A percentile compares a stretch with the other conserved stretches of the same genome.
phyloP scores from a whole-genome alignment of 2,113 vertebrate genomes.

The Chinchilla lanigera region DNA sequence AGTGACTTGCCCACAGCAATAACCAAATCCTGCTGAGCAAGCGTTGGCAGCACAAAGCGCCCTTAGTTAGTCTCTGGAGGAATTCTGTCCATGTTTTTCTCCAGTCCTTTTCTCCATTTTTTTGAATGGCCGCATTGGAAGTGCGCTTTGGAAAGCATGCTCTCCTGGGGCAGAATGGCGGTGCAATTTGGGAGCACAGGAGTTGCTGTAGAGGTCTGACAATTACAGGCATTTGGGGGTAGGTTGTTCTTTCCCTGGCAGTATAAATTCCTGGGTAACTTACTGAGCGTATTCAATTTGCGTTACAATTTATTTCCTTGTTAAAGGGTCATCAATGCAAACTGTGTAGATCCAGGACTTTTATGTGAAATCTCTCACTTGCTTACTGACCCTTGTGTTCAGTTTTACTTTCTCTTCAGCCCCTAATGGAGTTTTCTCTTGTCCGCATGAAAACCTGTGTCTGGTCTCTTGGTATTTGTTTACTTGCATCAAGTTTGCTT shows the following conservation, averaged over 20 bases:
- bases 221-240: neutral
- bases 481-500: neutral
- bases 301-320: neutral
- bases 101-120: neutral
- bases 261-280: neutral
- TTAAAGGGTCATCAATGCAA: neutral
- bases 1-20: neutral
- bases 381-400: neutral
- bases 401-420: neutral
- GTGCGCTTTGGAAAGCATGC: neutral
- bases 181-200: neutral
- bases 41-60: neutral
- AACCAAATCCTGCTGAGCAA: neutral
- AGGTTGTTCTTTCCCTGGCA: neutral
- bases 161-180: neutral
- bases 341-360: neutral
- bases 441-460: neutral
- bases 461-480: neutral
- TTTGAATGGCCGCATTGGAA: neutral
- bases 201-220: neutral
- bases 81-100: neutral
- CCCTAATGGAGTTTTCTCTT: neutral
- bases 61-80: slow-evolving; percentile 9
- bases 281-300: neutral
- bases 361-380: neutral